phyloP scores from a whole-genome alignment of 2,888 invertebrate genomes.

The Eupithecia abbreviata region DNA sequence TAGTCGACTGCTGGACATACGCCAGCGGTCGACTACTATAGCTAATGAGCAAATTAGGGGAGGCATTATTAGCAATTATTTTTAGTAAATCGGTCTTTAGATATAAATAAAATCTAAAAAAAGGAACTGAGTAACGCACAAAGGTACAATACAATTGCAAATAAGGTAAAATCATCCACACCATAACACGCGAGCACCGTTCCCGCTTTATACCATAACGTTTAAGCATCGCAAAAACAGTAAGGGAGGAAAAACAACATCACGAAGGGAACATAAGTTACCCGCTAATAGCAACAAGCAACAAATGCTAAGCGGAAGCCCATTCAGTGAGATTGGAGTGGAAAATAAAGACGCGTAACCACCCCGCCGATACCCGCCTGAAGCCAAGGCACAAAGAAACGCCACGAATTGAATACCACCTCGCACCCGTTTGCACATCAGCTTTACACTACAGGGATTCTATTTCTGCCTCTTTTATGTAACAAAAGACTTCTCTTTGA shows the following conservation, averaged over 20 bases:
- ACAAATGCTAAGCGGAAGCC: slow-evolving; percentile 10
- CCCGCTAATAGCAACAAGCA: slow-evolving; percentile 4
- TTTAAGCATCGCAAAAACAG: background rate
- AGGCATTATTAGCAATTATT: too few species aligned
- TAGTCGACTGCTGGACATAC: too few species aligned
- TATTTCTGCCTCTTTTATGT: background rate
- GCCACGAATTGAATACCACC: background rate
- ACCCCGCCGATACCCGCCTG: background rate
- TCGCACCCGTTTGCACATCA: background rate
- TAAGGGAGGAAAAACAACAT: background rate
- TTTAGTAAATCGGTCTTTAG: background rate
- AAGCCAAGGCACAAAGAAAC: slow-evolving; percentile 2
- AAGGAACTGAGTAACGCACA: background rate
- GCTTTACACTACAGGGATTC: slow-evolving; percentile 4
- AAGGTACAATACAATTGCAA: background rate
- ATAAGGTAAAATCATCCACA: background rate
- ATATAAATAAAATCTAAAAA: background rate
- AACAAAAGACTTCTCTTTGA: background rate
- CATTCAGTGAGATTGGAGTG: slow-evolving; percentile 12
- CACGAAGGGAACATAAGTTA: slow-evolving; percentile 1
- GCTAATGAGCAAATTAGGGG: too few species aligned
- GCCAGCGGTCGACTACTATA: too few species aligned
- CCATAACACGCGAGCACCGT: background rate
- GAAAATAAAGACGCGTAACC: slow-evolving; percentile 15
- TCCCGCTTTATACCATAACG: background rate